Evolutionary conservation across 2,888 invertebrate genomes (phyloP), one percentile per base, ranked within the genome.

Genomic region (Zygogramma bicolorata): DNA sequence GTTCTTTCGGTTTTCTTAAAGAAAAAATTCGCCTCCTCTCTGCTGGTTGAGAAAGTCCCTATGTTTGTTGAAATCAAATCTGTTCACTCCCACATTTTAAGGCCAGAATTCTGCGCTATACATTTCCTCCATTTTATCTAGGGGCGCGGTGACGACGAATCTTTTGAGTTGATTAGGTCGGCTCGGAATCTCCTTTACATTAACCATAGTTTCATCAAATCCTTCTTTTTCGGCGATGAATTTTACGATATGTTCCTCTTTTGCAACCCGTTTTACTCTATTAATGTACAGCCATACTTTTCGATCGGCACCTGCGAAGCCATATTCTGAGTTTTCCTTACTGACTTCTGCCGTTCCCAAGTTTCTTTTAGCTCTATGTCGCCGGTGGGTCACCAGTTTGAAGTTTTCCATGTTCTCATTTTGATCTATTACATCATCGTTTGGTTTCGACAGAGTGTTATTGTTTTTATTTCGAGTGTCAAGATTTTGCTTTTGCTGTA

Each of bases 11-110:
- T n/a, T 46, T 7, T 15, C 15, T 15, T 7, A 46, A 2, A 18
- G 8, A 2, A 42, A 46, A 40, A 62, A 40, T 40, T 40, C 40
- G n/a, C 62, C 40, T 15, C 2, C 18, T 1, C 18, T 8, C 40
- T 42, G 42, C 8, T 62, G 20, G 8, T 20, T 62, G 22, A 62
- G 62, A 20, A 42, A 20, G 2, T 62, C 62, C n/a, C 22, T 40
- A 10, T 62, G 62, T 62, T 38, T 34, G 3, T 62, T 15, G 3
- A 38, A 62, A n/a, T 62, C 20, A 6, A 62, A 62, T 15, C 62
- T 31, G 15, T 38, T 62, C 7, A 62, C 31, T n/a, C 40, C 62
- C 0, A 62, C 62, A 20, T 34, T 34, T 62, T 2, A 20, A 3
- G 62, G 42, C 42, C 40, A 62, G 15, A 62, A 62, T 1, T 22